These are phyloP conservation scores for Drosophila nigrodunni DNA, from an alignment of 1,140 invertebrate species.

Conservation along the genomic window DNA sequence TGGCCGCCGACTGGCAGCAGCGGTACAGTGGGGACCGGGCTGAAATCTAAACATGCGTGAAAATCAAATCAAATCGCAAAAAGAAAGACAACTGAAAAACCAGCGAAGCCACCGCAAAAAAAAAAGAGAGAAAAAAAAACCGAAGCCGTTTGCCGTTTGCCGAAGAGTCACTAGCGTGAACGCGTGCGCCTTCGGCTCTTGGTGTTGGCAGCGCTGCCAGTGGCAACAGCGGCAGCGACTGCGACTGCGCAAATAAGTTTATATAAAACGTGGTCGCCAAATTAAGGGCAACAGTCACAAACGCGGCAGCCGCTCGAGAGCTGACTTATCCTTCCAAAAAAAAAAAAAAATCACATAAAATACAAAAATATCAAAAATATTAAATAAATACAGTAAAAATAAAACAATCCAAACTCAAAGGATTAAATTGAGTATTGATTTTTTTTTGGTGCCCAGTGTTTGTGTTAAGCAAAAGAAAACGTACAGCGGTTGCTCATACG, in stretches of 20 bases:
- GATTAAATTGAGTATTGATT: no score
- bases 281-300: conserved; percentile 68
- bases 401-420: neutral
- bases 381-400: neutral
- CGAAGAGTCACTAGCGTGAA: conserved; percentile 25
- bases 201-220: conserved; percentile 4
- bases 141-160: conserved; percentile 16
- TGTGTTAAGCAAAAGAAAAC: neutral
- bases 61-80: conserved; percentile 64
- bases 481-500: conserved; percentile 22
- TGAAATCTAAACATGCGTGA: conserved; percentile 61
- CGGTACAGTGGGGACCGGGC: neutral
- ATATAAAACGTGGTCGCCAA: conserved; percentile 69
- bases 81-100: conserved; percentile 48
- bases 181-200: neutral
- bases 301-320: conserved; percentile 62
- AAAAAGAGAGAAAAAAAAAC: neutral
- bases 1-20: neutral
- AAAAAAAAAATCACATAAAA: neutral
- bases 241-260: conserved; percentile 55
- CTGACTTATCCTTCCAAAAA: conserved; percentile 15
- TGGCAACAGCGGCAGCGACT: conserved; percentile 4
- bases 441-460: conserved; percentile 29
- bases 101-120: conserved; percentile 9
- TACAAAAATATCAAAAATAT: neutral